These are phyloP conservation scores for Epistrophe eligans DNA, from an alignment of 2,888 invertebrate genomes.

Conservation along the genomic window DNA sequence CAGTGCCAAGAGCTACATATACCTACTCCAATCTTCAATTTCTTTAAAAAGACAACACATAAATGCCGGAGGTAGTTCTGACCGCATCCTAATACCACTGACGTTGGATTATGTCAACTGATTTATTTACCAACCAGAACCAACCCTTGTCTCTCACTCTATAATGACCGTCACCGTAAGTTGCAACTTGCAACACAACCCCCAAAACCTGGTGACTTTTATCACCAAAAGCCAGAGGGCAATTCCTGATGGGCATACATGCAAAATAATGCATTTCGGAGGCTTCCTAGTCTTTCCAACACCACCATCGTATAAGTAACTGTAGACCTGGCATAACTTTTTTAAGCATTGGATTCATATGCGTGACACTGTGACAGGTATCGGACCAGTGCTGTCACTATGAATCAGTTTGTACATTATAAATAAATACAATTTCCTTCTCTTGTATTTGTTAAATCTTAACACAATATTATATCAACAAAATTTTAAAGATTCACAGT, in stretches of 20 bases:
- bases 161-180: neutral
- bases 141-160: constrained; percentile 36
- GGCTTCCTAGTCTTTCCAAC: constrained; percentile 51
- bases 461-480: too few species aligned
- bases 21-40: neutral
- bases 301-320: constrained; percentile 19
- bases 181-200: constrained; percentile 37
- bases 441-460: too few species aligned
- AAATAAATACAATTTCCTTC: too few species aligned
- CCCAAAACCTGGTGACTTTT: constrained; percentile 73
- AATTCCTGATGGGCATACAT: constrained; percentile 47
- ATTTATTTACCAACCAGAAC: constrained; percentile 67
- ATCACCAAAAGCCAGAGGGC: constrained; percentile 61
- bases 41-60: constrained; percentile 16
- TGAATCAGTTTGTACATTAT: too few species aligned
- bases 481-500: too few species aligned
- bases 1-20: constrained; percentile 3
- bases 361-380: constrained; percentile 35
- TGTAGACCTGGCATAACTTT: constrained; percentile 56
- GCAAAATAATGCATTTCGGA: constrained; percentile 63
- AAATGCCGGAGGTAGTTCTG: constrained; percentile 64
- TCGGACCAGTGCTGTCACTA: neutral
- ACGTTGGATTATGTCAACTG: constrained; percentile 75
- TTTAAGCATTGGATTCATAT: constrained; percentile 38
- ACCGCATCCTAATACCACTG: constrained; percentile 74